Conservation (phyloP, 2,113 vertebrate species). For the Oreamnos americanus region DNA sequence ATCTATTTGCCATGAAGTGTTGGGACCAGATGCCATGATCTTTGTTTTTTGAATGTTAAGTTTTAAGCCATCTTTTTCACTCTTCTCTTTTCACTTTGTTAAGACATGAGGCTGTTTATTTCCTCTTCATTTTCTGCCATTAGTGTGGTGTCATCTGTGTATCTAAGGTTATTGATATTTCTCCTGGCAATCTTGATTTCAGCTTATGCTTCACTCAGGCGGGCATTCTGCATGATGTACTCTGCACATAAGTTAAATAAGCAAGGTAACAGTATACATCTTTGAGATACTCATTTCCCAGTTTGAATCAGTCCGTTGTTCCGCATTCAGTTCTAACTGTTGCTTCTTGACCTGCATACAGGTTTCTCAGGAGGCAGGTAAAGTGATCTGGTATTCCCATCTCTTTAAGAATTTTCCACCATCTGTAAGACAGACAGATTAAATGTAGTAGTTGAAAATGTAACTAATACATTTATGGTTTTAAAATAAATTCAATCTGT, state of each 20-base stretch:
- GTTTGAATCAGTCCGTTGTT: background rate
- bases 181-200: background rate
- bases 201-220: background rate
- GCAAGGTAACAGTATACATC: background rate
- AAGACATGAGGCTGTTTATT: background rate
- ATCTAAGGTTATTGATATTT: background rate
- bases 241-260: background rate
- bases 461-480: background rate
- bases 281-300: background rate
- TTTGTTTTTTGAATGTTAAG: background rate
- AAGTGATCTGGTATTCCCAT: background rate
- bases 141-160: background rate
- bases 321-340: background rate
- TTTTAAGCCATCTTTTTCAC: background rate
- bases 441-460: background rate
- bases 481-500: background rate
- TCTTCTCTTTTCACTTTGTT: background rate
- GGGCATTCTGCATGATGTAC: background rate
- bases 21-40: background rate
- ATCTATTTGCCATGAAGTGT: background rate
- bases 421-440: background rate
- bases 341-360: background rate
- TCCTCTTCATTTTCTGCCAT: background rate
- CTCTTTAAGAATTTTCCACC: background rate
- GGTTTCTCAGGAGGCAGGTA: background rate